Percentiles rank a stretch among this genome's conserved stretches.
phyloP scores from a whole-genome alignment of 2,888 invertebrate species.

The Cheilosia grossa region DNA sequence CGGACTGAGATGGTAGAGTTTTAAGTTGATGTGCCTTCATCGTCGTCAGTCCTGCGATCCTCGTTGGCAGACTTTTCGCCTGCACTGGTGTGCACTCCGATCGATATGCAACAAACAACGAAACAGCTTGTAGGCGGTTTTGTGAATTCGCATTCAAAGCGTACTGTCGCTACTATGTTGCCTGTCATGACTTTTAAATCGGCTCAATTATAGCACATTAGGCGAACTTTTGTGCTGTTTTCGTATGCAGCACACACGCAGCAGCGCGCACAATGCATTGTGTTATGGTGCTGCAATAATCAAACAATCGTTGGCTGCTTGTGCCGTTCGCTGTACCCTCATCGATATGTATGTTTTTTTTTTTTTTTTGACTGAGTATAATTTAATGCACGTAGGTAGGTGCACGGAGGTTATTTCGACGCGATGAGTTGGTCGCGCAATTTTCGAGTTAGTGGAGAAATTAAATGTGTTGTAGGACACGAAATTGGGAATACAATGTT shows the following conservation, averaged over 20 bases:
- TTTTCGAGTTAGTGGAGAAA: constrained; percentile 36
- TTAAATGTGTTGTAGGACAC: background rate
- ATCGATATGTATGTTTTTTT: background rate
- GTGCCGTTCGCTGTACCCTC: constrained; percentile 3
- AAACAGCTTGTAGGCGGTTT: constrained; percentile 51
- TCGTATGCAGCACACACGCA: constrained; percentile 31
- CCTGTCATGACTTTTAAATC: constrained; percentile 57
- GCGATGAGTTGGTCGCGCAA: constrained; percentile 18
- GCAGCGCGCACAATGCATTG: constrained; percentile 3
- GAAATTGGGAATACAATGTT: background rate
- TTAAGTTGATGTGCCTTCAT: constrained; percentile 7
- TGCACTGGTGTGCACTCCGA: background rate
- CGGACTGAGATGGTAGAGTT: background rate
- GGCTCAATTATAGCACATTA: constrained; percentile 61
- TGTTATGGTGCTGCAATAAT: constrained; percentile 37
- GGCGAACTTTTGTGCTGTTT: constrained; percentile 18
- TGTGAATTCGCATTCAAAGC: constrained; percentile 44
- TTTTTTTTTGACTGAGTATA: constrained; percentile 7
- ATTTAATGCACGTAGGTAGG: constrained; percentile 32
- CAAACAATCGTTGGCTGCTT: constrained; percentile 38
- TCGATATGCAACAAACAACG: constrained; percentile 46
- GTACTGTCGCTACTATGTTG: constrained; percentile 32
- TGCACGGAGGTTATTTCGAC: constrained; percentile 13
- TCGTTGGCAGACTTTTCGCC: background rate
- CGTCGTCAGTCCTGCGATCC: constrained; percentile 31